Percentiles rank a stretch among this genome's conserved stretches.
Evolutionary conservation across 2,888 invertebrate genomes (phyloP).

Genomic region (Catocala fraxini): DNA sequence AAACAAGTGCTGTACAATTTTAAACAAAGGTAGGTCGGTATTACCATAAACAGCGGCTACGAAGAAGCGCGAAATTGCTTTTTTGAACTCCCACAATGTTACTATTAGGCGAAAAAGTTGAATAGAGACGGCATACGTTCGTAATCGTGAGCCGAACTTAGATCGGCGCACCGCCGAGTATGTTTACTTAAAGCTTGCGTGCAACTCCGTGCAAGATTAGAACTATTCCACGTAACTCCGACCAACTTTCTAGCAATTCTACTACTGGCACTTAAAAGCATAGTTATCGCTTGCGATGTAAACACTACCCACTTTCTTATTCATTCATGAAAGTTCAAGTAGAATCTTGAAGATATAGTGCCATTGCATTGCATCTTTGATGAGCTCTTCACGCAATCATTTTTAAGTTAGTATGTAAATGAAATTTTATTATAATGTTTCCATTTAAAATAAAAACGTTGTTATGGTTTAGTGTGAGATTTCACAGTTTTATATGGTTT

Average conservation of each 20-base stretch:
- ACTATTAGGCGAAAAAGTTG: conserved; percentile 78
- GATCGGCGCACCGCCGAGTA: conserved; percentile 55
- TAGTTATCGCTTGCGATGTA: conserved; percentile 64
- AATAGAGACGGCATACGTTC: conserved; percentile 68
- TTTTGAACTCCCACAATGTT: conserved; percentile 84
- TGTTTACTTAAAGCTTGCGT: conserved; percentile 68
- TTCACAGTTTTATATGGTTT: background rate
- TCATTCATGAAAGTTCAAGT: conserved; percentile 61
- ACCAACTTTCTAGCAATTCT: conserved; percentile 81
- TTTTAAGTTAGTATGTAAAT: conserved; percentile 33
- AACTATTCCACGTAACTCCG: conserved; percentile 77
- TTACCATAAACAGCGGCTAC: conserved; percentile 82
- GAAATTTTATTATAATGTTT: conserved; percentile 8
- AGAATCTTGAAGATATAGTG: conserved; percentile 41
- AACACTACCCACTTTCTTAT: conserved; percentile 56
- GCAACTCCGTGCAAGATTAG: conserved; percentile 73
- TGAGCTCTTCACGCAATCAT: conserved; percentile 28
- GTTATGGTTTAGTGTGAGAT: background rate
- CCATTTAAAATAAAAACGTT: background rate
- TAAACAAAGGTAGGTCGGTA: conserved; percentile 78
- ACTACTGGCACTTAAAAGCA: conserved; percentile 62
- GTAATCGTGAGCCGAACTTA: conserved; percentile 66
- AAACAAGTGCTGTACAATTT: conserved; percentile 82
- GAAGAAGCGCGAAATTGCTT: conserved; percentile 79
- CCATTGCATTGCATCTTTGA: conserved; percentile 42